Percentiles rank a stretch among this genome's conserved stretches.
Conservation (phyloP, 2,113 vertebrate genomes). For the Gopherus flavomarginatus region DNA sequence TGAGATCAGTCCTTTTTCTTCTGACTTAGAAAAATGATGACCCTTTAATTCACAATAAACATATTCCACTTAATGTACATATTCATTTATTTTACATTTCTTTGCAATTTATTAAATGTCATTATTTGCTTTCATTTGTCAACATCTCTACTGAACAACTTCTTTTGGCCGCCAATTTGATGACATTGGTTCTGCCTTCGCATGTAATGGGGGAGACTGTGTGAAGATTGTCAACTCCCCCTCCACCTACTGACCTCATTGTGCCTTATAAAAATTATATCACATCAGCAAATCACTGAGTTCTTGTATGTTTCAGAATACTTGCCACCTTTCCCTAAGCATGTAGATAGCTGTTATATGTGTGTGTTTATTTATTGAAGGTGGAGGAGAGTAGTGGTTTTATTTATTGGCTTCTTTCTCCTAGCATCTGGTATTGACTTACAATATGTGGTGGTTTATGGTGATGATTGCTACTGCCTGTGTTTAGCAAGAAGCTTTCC, state of each 20-base stretch:
- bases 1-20: neutral
- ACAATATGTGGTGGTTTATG: neutral
- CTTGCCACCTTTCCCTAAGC: neutral
- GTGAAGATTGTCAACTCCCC: neutral
- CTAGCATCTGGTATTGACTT: neutral
- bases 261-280: neutral
- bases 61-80: neutral
- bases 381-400: neutral
- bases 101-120: neutral
- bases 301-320: neutral
- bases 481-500: rapidly evolving
- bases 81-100: neutral
- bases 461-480: neutral
- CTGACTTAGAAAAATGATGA: neutral
- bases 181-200: neutral
- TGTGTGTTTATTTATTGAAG: neutral
- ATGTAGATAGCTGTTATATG: neutral
- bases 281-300: neutral
- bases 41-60: neutral
- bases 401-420: neutral
- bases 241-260: neutral
- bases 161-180: neutral
- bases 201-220: neutral
- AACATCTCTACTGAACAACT: neutral
- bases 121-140: neutral